Conservation (phyloP, 2,113 vertebrate species). For the Cebidichthys violaceus region DNA sequence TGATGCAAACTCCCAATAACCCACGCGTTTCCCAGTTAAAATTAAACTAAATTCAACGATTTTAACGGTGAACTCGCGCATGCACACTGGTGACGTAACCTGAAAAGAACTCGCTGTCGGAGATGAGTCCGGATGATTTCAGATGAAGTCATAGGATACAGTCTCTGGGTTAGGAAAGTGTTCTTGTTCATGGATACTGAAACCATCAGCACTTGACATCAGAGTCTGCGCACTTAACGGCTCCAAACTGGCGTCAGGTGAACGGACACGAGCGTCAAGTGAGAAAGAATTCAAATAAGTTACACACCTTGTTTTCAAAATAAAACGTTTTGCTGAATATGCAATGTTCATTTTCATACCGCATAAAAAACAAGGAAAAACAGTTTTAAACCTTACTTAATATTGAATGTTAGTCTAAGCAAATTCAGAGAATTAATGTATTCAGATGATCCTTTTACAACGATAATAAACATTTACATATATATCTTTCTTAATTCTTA, state of each 20-base stretch:
- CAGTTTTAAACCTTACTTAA: no score
- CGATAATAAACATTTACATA: not conserved
- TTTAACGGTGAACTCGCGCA: not conserved
- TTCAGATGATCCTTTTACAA: not conserved
- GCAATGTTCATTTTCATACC: not conserved
- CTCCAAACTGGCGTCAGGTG: constrained; percentile 24
- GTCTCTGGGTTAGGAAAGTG: not conserved
- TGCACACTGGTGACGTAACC: constrained; percentile 8
- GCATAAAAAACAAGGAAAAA: not conserved
- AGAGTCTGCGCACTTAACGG: constrained; percentile 49
- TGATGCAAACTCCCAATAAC: not conserved
- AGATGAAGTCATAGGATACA: constrained; percentile 3
- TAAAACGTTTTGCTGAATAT: not conserved
- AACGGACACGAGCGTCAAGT: not conserved
- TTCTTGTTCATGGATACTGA: not conserved
- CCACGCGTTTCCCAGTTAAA: not conserved
- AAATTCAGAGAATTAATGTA: not conserved
- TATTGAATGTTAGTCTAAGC: not conserved
- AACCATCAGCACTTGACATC: constrained; percentile 26
- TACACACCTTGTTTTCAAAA: constrained; percentile 54
- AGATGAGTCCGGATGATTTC: not conserved
- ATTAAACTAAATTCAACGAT: not conserved
- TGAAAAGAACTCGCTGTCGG: not conserved
- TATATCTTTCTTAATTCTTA: not conserved
- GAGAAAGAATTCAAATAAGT: not conserved